Evolutionary conservation across 2,888 invertebrate species (phyloP), one percentile per base, ranked within the genome.

Genomic region (Vanessa cardui): DNA sequence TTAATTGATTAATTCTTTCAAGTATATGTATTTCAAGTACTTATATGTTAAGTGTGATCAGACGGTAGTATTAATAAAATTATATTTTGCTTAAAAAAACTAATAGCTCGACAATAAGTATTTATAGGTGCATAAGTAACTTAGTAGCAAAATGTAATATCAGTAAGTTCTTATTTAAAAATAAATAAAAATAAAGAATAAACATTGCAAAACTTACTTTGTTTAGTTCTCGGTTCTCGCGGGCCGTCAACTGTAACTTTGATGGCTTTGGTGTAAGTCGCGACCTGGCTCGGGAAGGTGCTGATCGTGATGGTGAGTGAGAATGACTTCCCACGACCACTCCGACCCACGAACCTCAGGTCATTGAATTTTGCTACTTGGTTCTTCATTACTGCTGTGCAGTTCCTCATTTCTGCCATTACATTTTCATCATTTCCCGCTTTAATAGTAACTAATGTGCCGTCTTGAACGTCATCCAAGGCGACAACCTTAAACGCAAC

Each of bases 181-280:
- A 39, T 44, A 15, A 56, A 31, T 31, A 58, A 44, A 15, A 2
- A 33, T 8, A 63, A 56, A 39, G 39, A 31, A 44, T 63, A 1
- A 46, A 59, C 12, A 49, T 26, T 46, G 59, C 54, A 62, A 58
- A 62, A 96, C 98, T 97, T 95, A 98, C 98, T 97, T 94, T 98
- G 97, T 91, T 98, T 99, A 76, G 98, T 98, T 89, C 99, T 94
- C 18, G 99, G 99, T 92, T 99, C 99, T 80, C 99, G 93, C 0
- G 99, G 99, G 79, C 99, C 99, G 84, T 99, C 99, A 45, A 99
- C 99, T 26, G 99, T 99, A 66, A 99, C 99, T 94, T 99, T 99
- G 88, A 99, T 99, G 64, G 99, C 99, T 86, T 99, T 99, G 79
- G 94, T 96, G 88, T 99, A 99, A 6, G 98, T 97, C 61, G 99